A percentile compares a stretch with the other conserved stretches of the same genome.
These are phyloP conservation scores for Paramormyrops hopkinsi DNA, from an alignment of 2,797 vertebrate species.

Conservation along the genomic window DNA sequence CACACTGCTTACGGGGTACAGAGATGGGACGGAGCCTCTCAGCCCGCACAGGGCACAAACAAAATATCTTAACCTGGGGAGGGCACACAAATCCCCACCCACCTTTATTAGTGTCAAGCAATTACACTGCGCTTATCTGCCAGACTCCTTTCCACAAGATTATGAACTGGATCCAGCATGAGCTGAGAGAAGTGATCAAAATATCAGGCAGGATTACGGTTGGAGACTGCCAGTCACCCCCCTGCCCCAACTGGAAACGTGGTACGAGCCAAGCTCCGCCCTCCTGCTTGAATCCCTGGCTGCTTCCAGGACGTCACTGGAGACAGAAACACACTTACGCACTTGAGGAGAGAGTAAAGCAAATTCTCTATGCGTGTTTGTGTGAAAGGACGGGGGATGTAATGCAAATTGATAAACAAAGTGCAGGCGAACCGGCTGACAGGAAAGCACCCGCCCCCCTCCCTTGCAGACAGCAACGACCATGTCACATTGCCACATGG, in stretches of 20 bases:
- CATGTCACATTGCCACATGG: not conserved
- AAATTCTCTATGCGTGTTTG: not conserved
- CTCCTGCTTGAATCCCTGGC: not conserved
- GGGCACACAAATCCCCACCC: not conserved
- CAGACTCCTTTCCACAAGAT: not conserved
- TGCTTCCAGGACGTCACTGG: not conserved
- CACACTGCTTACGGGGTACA: not conserved
- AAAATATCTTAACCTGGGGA: not conserved
- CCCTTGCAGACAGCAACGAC: not conserved
- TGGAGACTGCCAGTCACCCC: not conserved
- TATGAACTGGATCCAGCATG: conserved; percentile 25
- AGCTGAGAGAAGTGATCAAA: conserved; percentile 21
- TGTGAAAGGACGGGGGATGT: not conserved
- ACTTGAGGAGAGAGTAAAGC: not conserved
- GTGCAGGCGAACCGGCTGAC: not conserved
- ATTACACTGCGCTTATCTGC: conserved; percentile 22
- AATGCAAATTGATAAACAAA: not conserved
- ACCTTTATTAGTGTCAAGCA: conserved; percentile 22
- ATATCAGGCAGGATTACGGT: not conserved
- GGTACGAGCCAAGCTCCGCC: not conserved
- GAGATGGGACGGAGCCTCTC: not conserved
- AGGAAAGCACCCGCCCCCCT: not conserved
- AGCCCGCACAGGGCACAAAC: not conserved
- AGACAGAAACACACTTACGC: not conserved
- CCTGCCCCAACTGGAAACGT: not conserved